Evolutionary conservation across 2,797 vertebrate genomes (phyloP).

Genomic region (Falco berigora): DNA sequence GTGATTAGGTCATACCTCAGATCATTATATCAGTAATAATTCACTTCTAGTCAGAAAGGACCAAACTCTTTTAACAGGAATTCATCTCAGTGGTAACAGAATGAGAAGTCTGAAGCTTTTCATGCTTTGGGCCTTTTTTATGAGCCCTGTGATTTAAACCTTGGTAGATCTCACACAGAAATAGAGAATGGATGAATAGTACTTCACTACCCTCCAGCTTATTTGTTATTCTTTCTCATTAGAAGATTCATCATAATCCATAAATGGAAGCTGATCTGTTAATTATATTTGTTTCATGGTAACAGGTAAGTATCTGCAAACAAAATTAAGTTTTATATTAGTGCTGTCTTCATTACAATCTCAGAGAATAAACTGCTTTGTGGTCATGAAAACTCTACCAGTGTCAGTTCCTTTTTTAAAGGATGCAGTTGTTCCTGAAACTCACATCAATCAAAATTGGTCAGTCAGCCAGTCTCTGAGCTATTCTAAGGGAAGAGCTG

Average conservation of each 20-base stretch:
- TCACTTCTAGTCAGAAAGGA: not conserved
- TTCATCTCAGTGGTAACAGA: not conserved
- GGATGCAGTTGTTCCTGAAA: not conserved
- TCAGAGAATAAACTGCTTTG: not conserved
- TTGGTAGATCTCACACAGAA: not conserved
- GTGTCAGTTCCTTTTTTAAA: not conserved
- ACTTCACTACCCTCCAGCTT: not conserved
- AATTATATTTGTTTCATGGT: not conserved
- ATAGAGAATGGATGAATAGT: not conserved
- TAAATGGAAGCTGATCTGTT: not conserved
- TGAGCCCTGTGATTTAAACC: not conserved
- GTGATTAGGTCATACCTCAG: not conserved
- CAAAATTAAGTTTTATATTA: not conserved
- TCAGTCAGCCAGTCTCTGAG: not conserved
- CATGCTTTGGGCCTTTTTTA: not conserved
- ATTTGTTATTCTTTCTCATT: not conserved
- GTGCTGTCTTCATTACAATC: not conserved
- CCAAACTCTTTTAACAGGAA: not conserved
- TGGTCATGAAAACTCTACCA: not conserved
- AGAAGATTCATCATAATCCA: not conserved
- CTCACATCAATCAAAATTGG: not conserved
- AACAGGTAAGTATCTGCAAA: not conserved
- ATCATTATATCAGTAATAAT: not conserved
- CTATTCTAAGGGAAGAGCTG: not conserved
- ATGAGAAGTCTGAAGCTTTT: not conserved